Conservation (phyloP, 2,888 invertebrate species). For the Drosophila meridionalis region DNA sequence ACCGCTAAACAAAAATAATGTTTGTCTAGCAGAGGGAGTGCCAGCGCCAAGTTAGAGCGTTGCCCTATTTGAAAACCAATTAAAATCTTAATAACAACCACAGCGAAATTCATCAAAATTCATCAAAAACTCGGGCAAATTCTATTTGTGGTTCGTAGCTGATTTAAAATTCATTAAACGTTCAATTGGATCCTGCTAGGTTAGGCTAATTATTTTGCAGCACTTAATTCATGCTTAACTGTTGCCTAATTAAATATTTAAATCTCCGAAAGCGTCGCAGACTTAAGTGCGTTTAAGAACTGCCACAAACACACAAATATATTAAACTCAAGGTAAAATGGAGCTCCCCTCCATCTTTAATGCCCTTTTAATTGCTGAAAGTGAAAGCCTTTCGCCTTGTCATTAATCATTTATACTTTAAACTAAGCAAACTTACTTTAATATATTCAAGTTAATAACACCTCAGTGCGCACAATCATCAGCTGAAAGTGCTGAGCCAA, state of each 20-base stretch:
- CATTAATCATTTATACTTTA: constrained; percentile 28
- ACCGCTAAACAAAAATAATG: constrained; percentile 29
- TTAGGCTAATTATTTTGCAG: constrained; percentile 60
- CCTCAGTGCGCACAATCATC: constrained; percentile 23
- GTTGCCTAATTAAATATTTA: constrained; percentile 69
- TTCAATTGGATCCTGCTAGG: constrained; percentile 63
- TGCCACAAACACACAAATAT: constrained; percentile 20
- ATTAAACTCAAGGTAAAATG: constrained; percentile 14
- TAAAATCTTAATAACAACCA: constrained; percentile 68
- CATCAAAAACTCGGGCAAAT: constrained; percentile 23
- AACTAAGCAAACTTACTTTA: constrained; percentile 12
- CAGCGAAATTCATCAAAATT: constrained; percentile 41
- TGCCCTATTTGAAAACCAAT: constrained; percentile 70
- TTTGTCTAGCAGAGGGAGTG: constrained; percentile 30
- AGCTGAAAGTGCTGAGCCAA: constrained; percentile 20
- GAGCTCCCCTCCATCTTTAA: constrained; percentile 15
- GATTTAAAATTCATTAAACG: constrained; percentile 75
- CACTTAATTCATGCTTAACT: constrained; percentile 30
- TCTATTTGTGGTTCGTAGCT: constrained; percentile 22
- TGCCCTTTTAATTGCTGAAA: constrained; percentile 54
- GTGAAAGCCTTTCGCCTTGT: neutral
- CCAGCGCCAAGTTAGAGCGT: neutral
- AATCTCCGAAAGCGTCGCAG: constrained; percentile 50
- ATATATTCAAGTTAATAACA: constrained; percentile 16
- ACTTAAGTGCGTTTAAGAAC: constrained; percentile 59